A percentile compares a stretch with the other conserved stretches of the same genome.
Evolutionary conservation across 2,888 invertebrate genomes (phyloP).

Genomic region (Lasioglossum villosulum): DNA sequence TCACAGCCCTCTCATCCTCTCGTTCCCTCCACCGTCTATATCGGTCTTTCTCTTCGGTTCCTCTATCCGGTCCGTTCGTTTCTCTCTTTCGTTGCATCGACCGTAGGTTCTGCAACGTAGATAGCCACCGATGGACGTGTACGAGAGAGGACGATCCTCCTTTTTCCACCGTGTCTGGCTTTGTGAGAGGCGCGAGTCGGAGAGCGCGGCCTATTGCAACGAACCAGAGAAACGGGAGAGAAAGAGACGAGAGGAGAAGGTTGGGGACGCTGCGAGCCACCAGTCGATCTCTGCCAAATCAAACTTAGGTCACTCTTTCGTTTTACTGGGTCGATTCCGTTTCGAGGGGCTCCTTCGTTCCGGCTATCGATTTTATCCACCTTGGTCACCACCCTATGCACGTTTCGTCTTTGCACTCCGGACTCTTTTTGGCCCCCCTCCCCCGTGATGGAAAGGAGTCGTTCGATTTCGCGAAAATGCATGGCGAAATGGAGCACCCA

Average conservation of each 20-base stretch:
- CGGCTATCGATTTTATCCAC: constrained; percentile 41
- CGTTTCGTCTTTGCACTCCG: not conserved
- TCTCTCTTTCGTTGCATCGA: constrained; percentile 64
- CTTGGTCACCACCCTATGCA: constrained; percentile 5
- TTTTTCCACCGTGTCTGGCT: constrained; percentile 31
- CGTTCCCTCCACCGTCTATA: not conserved
- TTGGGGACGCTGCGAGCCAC: not conserved
- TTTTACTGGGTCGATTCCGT: constrained; percentile 16
- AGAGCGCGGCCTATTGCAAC: constrained; percentile 28
- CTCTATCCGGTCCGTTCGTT: constrained; percentile 25
- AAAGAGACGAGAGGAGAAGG: not conserved
- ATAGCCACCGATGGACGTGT: constrained; percentile 51
- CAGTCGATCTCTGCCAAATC: constrained; percentile 75
- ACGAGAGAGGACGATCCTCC: constrained; percentile 41
- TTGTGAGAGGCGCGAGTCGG: constrained; percentile 38
- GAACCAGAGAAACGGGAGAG: not conserved
- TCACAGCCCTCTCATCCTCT: not conserved
- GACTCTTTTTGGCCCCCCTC: not conserved
- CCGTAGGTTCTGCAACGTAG: constrained; percentile 57
- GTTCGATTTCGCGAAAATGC: not conserved
- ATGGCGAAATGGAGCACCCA: not conserved
- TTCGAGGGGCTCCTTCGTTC: constrained; percentile 26
- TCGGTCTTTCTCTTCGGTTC: constrained; percentile 20
- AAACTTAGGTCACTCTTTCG: constrained; percentile 48
- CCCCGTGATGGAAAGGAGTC: not conserved